These are phyloP conservation scores for Setipinna tenuifilis DNA, from an alignment of 2,797 vertebrate genomes.

Conservation along the genomic window DNA sequence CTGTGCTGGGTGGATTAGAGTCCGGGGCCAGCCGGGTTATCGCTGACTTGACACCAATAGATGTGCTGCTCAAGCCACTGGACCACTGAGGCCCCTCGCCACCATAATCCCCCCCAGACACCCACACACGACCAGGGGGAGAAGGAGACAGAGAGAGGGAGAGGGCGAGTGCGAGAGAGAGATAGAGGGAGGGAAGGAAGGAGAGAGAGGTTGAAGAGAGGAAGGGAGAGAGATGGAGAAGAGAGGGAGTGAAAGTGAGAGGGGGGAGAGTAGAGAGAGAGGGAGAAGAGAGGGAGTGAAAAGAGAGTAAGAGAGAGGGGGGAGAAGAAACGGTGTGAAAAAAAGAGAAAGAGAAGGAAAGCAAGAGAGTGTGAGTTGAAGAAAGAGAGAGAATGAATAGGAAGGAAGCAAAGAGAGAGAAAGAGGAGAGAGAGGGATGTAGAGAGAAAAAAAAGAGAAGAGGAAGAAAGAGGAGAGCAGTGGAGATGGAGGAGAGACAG, in stretches of 20 bases:
- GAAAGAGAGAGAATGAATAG: neutral
- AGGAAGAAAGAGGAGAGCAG: neutral
- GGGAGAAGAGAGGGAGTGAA: neutral
- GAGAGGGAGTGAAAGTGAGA: neutral
- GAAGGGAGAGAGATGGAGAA: neutral
- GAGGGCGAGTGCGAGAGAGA: conserved; percentile 43
- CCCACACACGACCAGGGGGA: neutral
- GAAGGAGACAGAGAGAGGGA: neutral
- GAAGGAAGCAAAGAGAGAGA: neutral
- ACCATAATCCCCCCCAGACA: conserved; percentile 50
- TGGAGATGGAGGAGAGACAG: neutral
- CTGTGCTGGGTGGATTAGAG: conserved; percentile 45
- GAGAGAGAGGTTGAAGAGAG: neutral
- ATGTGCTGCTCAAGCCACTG: conserved; percentile 50
- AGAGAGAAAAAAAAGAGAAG: neutral
- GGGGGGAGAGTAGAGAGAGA: neutral
- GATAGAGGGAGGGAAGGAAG: conserved; percentile 31
- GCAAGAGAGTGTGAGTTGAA: neutral
- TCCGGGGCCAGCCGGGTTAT: conserved; percentile 54
- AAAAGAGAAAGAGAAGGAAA: too few species aligned
- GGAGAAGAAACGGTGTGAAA: neutral
- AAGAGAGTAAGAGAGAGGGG: neutral
- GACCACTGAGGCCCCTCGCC: conserved; percentile 46
- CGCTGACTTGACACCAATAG: conserved; percentile 57
- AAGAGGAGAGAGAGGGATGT: neutral